Conservation (phyloP, 2,113 vertebrate genomes). For the Pica pica region DNA sequence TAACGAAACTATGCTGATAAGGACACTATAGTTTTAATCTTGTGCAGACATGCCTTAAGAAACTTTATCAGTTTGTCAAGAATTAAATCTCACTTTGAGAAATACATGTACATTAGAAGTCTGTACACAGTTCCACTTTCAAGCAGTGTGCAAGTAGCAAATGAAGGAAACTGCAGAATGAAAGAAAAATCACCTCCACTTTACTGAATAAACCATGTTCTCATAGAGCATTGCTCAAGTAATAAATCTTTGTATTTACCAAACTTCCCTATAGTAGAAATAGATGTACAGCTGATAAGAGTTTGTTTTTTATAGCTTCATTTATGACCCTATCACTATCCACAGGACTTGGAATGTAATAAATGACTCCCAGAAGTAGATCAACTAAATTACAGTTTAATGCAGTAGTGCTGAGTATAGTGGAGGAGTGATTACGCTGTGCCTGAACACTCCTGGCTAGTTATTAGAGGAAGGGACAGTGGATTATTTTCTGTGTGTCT, state of each 20-base stretch:
- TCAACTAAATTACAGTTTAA: slow-evolving; percentile 34
- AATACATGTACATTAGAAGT: not conserved
- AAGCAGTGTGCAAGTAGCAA: not conserved
- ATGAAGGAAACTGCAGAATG: not conserved
- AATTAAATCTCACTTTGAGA: not conserved
- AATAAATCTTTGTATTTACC: slow-evolving; percentile 23
- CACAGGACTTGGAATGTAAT: not conserved
- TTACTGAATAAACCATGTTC: not conserved
- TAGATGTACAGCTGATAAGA: slow-evolving; percentile 3
- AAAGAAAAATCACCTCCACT: slow-evolving; percentile 21
- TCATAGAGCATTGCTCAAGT: not conserved
- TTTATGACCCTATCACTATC: slow-evolving; percentile 2
- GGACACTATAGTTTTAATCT: not conserved
- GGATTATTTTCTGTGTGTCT: not conserved
- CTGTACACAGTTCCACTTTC: not conserved
- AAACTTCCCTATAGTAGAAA: not conserved
- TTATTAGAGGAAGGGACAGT: not conserved
- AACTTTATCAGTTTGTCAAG: not conserved
- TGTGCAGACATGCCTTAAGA: not conserved
- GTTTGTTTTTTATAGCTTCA: not conserved
- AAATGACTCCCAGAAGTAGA: slow-evolving; percentile 20
- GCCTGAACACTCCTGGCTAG: not conserved
- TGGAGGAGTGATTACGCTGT: not conserved
- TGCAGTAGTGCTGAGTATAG: not conserved
- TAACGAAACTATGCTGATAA: not conserved